Evolutionary conservation across 2,888 invertebrate species (phyloP), one percentile per base, ranked within the genome.

Genomic region (Nemoura dubitans): DNA sequence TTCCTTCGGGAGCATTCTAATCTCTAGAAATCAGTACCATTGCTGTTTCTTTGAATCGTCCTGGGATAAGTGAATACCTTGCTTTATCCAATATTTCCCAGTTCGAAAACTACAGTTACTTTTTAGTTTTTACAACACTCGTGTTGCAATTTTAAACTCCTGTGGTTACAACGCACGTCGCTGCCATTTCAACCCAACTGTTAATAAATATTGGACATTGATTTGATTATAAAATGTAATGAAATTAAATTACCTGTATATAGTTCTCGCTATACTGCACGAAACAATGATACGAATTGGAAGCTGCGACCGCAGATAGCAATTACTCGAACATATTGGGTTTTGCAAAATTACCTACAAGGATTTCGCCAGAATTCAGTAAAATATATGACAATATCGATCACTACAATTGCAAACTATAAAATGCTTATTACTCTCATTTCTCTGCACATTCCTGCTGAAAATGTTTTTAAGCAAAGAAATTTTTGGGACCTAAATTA

Each of bases 221-320:
- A 78, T 78, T 78, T 26, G n/a, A 14, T 78, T 78, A 10, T 26
- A 78, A 78, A 28, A 78, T 27, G 28, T 78, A 78, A 78, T 78
- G 7, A 26, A 78, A 78, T 27, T 78, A 28, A 78, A 59, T 59
- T 59, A 21, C 59, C 59, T 1, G 36, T n/a, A n/a, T n/a, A 36
- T 36, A 59, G 21, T 59, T 59, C 21, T 59, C 2, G 59, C 21
- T 16, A 3, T 6, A 59, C 21, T 59, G 59, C 59, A 59, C 21
- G 59, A 59, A 7, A 21, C 59, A 21, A 59, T 59, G 10, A 59
- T 21, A 59, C 59, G 14, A 59, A 21, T 59, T 59, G 21, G 59
- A 21, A 14, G 59, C 36, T 59, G 59, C 59, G 14, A 59, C 59
- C 59, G 21, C 59, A 59, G 59, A 59, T 59, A 59, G 14, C 59